phyloP scores from a whole-genome alignment of 2,797 vertebrate genomes.

The Luscinia megarhynchos region DNA sequence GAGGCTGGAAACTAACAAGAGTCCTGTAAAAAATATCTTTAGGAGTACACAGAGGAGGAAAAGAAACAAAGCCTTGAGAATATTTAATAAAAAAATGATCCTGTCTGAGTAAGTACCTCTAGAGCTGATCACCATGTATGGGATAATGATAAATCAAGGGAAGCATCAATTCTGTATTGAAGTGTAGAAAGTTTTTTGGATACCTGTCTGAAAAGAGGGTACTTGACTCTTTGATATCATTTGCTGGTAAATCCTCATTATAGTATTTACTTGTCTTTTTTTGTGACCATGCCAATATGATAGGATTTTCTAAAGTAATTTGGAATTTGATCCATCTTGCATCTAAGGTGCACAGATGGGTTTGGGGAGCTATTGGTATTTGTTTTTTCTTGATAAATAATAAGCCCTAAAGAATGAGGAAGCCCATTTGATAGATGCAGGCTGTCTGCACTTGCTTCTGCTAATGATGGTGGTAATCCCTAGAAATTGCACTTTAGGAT shows the following conservation, averaged over 20 bases:
- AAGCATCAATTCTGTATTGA: not conserved
- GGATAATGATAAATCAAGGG: not conserved
- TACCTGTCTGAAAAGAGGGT: not conserved
- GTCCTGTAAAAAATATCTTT: not conserved
- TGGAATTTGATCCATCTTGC: not conserved
- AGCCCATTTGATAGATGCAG: not conserved
- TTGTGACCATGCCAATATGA: not conserved
- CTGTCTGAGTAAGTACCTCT: not conserved
- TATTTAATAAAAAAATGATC: not conserved
- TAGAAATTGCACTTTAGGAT: not conserved
- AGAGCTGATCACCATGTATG: accelerated
- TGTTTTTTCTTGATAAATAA: not conserved
- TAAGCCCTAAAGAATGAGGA: not conserved
- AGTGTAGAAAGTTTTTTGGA: not conserved
- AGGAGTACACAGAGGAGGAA: not conserved
- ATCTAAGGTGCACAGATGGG: not conserved
- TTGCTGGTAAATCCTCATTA: not conserved
- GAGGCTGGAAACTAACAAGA: not conserved
- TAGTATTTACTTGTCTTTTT: not conserved
- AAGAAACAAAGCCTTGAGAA: not conserved
- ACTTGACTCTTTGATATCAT: not conserved
- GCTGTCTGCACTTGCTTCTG: not conserved
- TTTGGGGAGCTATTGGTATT: not conserved
- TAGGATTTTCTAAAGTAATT: not conserved
- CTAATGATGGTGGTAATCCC: not conserved